phyloP scores from a whole-genome alignment of 1,140 invertebrate species.

The Pseudobourletiella spinata region DNA sequence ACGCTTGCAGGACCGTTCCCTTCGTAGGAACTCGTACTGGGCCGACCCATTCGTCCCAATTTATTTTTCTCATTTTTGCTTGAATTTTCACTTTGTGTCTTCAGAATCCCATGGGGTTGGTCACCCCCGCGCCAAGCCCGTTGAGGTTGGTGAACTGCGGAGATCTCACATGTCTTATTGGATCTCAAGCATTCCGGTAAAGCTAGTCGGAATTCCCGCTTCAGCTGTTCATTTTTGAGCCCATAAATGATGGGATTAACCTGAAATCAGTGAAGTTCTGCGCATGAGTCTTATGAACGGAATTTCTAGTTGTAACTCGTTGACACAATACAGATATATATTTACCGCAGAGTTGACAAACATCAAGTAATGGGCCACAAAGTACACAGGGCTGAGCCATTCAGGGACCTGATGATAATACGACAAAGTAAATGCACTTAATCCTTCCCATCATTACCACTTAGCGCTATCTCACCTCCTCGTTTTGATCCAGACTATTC shows the following conservation, averaged over 20 bases:
- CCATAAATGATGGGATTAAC: constrained; percentile 65
- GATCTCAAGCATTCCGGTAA: constrained; percentile 34
- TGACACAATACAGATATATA: too few species aligned
- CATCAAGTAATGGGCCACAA: constrained; percentile 56
- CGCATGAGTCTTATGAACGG: too few species aligned
- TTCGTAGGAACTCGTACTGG: neutral
- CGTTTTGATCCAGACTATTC: constrained; percentile 38
- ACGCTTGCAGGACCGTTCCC: neutral
- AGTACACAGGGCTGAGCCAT: constrained; percentile 51
- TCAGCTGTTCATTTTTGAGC: constrained; percentile 57
- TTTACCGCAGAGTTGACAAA: constrained; percentile 55
- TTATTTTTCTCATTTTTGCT: neutral
- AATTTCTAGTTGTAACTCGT: too few species aligned
- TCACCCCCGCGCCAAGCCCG: too few species aligned
- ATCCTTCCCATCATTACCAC: too few species aligned
- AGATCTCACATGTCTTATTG: neutral
- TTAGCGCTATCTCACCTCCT: too few species aligned
- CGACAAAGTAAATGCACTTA: too few species aligned
- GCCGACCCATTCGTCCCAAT: neutral
- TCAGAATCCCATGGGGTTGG: neutral
- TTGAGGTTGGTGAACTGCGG: neutral
- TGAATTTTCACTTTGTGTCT: neutral
- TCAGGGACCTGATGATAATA: constrained; percentile 28
- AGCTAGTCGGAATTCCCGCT: constrained; percentile 49
- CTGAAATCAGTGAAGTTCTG: neutral